A percentile compares a stretch with the other conserved stretches of the same genome.
These are phyloP conservation scores for Dufourea novaeangliae DNA, from an alignment of 1,140 invertebrate genomes.

Conservation along the genomic window DNA sequence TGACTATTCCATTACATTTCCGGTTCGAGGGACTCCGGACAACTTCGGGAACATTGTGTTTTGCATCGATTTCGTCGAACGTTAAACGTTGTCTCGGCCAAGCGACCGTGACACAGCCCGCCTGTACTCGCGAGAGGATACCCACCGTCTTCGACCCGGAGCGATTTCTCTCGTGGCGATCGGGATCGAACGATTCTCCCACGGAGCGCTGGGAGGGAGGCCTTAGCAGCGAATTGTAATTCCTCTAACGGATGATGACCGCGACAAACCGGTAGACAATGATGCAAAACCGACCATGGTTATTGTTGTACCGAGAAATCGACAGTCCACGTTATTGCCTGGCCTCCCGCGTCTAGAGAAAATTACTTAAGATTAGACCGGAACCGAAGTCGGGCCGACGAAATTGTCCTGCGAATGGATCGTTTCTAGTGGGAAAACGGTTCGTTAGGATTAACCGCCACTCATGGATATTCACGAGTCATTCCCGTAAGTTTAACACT, in stretches of 20 bases:
- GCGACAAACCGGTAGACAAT: conserved; percentile 62
- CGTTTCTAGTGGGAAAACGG: not conserved
- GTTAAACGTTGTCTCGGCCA: conserved; percentile 56
- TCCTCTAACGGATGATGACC: conserved; percentile 60
- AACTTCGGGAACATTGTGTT: conserved; percentile 12
- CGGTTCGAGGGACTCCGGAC: conserved; percentile 11
- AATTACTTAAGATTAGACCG: conserved; percentile 22
- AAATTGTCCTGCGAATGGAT: not conserved
- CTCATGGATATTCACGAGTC: not conserved
- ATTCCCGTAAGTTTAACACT: not conserved
- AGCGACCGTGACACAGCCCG: conserved; percentile 60
- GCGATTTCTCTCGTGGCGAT: conserved; percentile 58
- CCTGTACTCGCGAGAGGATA: conserved; percentile 27
- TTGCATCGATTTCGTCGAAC: conserved; percentile 58
- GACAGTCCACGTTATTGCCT: conserved; percentile 39
- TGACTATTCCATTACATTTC: not conserved
- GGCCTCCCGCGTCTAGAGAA: conserved; percentile 14
- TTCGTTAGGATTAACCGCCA: not conserved
- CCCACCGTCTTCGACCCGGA: conserved; percentile 39
- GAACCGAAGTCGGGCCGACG: not conserved
- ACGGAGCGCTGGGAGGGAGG: conserved; percentile 42
- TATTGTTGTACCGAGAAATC: conserved; percentile 54
- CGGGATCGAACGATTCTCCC: conserved; percentile 66
- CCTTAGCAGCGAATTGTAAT: conserved; percentile 51
- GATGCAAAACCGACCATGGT: conserved; percentile 53